phyloP scores from a whole-genome alignment of 2,797 vertebrate genomes.

The Typhlichthys subterraneus region DNA sequence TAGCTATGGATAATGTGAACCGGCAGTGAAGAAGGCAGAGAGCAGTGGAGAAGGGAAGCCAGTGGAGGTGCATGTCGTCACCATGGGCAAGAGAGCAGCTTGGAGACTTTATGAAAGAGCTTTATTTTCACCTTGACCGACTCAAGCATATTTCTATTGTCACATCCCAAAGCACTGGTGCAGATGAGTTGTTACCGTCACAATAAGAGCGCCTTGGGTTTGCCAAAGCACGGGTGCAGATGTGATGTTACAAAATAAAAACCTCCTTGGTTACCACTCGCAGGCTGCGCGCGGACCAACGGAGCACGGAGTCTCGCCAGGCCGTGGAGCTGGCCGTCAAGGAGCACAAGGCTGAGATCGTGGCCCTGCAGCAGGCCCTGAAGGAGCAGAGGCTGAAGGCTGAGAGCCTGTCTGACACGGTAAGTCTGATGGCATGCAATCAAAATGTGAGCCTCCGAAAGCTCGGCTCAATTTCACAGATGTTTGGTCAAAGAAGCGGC shows the following conservation, averaged over 20 bases:
- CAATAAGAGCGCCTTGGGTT: too few species aligned
- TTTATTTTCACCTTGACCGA: too few species aligned
- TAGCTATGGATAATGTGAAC: too few species aligned
- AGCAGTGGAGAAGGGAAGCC: too few species aligned
- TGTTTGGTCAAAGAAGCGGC: background rate
- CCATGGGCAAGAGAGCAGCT: too few species aligned
- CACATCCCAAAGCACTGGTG: too few species aligned
- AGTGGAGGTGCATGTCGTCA: too few species aligned
- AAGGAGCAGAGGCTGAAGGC: constrained; percentile 99
- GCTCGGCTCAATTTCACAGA: background rate
- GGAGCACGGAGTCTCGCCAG: constrained; percentile 95
- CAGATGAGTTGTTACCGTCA: too few species aligned
- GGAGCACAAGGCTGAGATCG: constrained; percentile 97
- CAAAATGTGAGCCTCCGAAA: background rate
- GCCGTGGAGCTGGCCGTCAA: constrained; percentile 96
- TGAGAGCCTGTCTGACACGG: constrained; percentile 97
- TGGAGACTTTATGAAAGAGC: too few species aligned
- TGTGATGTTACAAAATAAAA: background rate
- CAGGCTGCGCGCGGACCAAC: constrained; percentile 93
- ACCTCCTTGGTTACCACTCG: constrained; percentile 12
- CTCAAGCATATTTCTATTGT: too few species aligned
- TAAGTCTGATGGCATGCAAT: constrained; percentile 60
- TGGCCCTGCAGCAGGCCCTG: constrained; percentile 93
- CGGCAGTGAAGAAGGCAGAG: too few species aligned
- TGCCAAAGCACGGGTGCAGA: too few species aligned